phyloP scores from a whole-genome alignment of 1,140 invertebrate species.

The Pogonus chalceus region DNA sequence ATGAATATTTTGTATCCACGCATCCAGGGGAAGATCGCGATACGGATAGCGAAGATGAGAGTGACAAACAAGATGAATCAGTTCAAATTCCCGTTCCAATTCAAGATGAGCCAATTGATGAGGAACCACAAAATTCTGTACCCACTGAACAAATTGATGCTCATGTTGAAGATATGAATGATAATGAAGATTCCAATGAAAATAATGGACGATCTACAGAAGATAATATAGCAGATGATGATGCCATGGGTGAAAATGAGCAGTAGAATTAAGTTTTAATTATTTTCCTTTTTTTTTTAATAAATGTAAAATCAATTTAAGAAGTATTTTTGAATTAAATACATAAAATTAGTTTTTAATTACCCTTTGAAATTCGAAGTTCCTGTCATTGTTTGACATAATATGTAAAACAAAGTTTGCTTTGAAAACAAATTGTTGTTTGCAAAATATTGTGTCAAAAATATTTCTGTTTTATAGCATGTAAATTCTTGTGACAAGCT shows the following conservation, averaged over 20 bases:
- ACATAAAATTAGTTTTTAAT: too few relatives aligned
- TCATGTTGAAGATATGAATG: not conserved
- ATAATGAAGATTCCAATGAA: not conserved
- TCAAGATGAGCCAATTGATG: conserved; percentile 31
- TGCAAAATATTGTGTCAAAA: too few relatives aligned
- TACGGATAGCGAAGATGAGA: conserved; percentile 35
- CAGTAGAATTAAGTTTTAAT: not conserved
- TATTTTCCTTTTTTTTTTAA: not conserved
- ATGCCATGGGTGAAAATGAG: not conserved
- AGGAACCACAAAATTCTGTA: not conserved
- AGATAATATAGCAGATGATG: not conserved
- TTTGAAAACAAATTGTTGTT: not conserved
- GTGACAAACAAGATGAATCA: conserved; percentile 13
- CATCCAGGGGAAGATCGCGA: conserved; percentile 37
- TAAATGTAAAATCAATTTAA: not conserved
- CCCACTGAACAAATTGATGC: not conserved
- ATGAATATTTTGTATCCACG: conserved; percentile 31
- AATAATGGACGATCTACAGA: too few relatives aligned
- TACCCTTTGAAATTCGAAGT: too few relatives aligned
- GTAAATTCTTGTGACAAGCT: not conserved
- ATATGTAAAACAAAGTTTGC: not conserved
- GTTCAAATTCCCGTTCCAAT: conserved; percentile 26
- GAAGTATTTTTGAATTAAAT: too few relatives aligned
- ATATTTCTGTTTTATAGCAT: too few relatives aligned
- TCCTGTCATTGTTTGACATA: too few relatives aligned